These are phyloP conservation scores for Parauchenoglanis ngamensis DNA, from an alignment of 2,797 vertebrate species.

Conservation along the genomic window DNA sequence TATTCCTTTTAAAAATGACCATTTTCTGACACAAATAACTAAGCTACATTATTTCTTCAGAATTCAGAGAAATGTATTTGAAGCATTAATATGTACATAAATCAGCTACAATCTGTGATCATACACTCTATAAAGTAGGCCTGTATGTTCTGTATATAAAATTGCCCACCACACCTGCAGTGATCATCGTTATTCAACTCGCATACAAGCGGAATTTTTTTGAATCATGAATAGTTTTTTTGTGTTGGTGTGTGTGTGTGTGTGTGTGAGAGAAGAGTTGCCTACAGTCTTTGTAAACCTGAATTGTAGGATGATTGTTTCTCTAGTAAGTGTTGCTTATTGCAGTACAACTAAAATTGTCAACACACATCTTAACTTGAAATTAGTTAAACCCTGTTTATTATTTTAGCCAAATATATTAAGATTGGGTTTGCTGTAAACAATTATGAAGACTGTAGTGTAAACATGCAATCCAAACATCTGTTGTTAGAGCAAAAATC, in stretches of 20 bases:
- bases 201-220: background rate
- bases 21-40: background rate
- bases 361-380: background rate
- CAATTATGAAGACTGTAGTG: background rate
- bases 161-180: background rate
- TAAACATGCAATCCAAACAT: background rate
- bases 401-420: background rate
- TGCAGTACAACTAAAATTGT: background rate
- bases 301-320: background rate
- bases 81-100: background rate
- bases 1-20: background rate
- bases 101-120: background rate
- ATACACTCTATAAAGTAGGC: background rate
- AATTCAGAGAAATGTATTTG: background rate
- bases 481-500: background rate
- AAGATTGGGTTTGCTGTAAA: background rate
- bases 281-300: background rate
- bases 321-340: background rate
- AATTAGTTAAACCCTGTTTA: background rate
- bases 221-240: background rate
- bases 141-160: background rate
- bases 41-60: background rate
- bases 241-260: background rate
- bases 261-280: background rate
- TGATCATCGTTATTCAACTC: background rate